Conservation (phyloP, 2,888 invertebrate genomes). For the Toxonevra muliebris region DNA sequence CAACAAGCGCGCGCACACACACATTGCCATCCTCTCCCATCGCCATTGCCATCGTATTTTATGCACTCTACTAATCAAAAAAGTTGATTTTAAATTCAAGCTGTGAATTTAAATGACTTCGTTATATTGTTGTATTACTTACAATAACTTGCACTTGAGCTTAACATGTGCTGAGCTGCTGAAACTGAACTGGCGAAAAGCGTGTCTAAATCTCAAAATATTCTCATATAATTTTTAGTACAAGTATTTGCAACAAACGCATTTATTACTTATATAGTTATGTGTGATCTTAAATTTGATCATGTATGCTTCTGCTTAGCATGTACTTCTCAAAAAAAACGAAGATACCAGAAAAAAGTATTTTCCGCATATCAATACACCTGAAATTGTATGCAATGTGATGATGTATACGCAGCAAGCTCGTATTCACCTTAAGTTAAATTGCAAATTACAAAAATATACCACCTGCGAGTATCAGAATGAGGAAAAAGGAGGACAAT, state of each 20-base stretch:
- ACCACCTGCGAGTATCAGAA: conserved; percentile 41
- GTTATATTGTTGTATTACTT: conserved; percentile 9
- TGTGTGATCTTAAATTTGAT: no score
- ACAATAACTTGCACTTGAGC: conserved; percentile 1
- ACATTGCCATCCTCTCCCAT: no score
- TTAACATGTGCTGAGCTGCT: not conserved
- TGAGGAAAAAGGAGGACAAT: conserved; percentile 36
- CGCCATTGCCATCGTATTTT: no score
- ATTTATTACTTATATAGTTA: not conserved
- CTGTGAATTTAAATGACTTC: conserved; percentile 40
- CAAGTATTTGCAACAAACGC: not conserved
- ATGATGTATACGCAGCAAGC: conserved; percentile 29
- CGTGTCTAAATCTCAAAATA: conserved; percentile 25
- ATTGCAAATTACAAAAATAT: conserved; percentile 7
- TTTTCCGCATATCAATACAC: conserved; percentile 32
- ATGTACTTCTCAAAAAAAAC: no score
- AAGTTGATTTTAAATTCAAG: conserved; percentile 36
- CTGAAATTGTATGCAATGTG: conserved; percentile 30
- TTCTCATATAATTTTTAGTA: conserved; percentile 25
- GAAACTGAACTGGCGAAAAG: conserved; percentile 15
- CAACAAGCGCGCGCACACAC: no score
- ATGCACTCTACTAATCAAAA: not conserved
- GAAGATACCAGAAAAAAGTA: conserved; percentile 7
- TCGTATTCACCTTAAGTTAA: conserved; percentile 29
- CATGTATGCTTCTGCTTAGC: no score